Base-by-base conservation (phyloP, 2,888 invertebrate genomes). In the Anthrax anthrax region DNA sequence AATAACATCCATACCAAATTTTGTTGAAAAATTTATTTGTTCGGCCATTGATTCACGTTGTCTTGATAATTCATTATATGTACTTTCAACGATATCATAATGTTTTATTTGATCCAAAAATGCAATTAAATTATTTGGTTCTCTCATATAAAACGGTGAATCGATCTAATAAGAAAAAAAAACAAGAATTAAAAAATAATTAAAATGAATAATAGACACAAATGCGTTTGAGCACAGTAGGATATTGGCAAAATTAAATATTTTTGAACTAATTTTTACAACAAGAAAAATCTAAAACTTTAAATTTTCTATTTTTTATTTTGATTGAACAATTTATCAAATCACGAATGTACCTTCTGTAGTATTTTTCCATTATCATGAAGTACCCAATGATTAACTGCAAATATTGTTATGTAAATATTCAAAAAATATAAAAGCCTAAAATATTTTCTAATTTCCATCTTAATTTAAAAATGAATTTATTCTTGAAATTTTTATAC, bases 81-180 rank as follows among this genome's bases (percentile, higher is more conserved):
- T 60, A 3, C 55, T 54, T 50, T 65, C 65, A 16, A 65, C 61
- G 39, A 60, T 57, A 43, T 65, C 65, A 54, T 62, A 62, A 50
- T 64, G 61, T 17, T 58, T 60, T 40, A 63, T 64, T 56, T 68
- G 67, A 43, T 65, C 60, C 3, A 67, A 50, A 44, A 67, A 67
- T 27, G 61, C 61, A 12, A 62, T 54, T 9, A 67, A 47, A 52
- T 68, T 65, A 17, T 62, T 55, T 4, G 68, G 62, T 45, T 67
- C 61, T 3, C 63, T 57, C 56, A 67, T 55, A 43, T 62, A 61
- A 47, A 65, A 67, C 1, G 65, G 65, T 0, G 67, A 66, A 50
- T 67, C 65, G 44, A 56, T 54, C 57, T 58, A 34, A 3, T n/a
- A 51, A 46, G 50, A 4, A 44, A 40, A 37, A 27, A 29, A 36